Conservation (phyloP, 1,140 invertebrate genomes). For the Orius insidiosus region DNA sequence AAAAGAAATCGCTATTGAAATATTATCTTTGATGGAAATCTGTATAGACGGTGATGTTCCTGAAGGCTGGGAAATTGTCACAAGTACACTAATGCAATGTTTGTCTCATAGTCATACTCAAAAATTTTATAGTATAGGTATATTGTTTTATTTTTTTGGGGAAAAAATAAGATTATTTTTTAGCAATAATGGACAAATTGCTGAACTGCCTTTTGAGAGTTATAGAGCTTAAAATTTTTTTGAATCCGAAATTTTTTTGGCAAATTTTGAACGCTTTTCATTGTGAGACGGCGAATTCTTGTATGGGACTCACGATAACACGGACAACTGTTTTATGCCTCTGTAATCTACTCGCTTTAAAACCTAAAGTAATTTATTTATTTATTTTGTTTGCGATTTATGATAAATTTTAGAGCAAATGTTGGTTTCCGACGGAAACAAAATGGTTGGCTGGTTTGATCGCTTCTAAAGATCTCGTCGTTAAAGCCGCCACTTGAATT, state of each 20-base stretch:
- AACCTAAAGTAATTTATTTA: constrained; percentile 3
- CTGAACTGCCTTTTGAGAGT: constrained; percentile 31
- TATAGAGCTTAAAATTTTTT: constrained; percentile 12
- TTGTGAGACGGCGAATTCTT: constrained; percentile 29
- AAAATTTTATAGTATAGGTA: constrained; percentile 36
- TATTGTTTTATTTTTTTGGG: constrained; percentile 16
- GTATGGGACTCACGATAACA: constrained; percentile 36
- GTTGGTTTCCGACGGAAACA: constrained; percentile 19
- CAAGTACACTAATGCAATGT: constrained; percentile 23
- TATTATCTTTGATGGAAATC: constrained; percentile 12
- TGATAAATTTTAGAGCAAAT: constrained; percentile 1
- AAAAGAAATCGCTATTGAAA: constrained; percentile 14
- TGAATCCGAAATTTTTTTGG: constrained; percentile 22
- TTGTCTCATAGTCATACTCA: constrained; percentile 24
- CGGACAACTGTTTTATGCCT: constrained; percentile 32
- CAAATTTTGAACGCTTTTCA: constrained; percentile 34
- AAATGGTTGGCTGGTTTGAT: constrained; percentile 29
- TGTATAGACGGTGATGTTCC: constrained; percentile 1
- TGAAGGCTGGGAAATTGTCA: constrained; percentile 22
- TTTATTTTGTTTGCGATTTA: constrained; percentile 6
- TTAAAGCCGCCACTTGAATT: constrained; percentile 34
- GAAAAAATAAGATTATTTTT: constrained; percentile 12
- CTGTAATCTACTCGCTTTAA: constrained; percentile 32
- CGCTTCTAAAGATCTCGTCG: constrained; percentile 32
- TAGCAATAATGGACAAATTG: constrained; percentile 33